Evolutionary conservation across 2,888 invertebrate genomes (phyloP), one percentile per base, ranked within the genome.

Genomic region (Xestia c-nigrum): DNA sequence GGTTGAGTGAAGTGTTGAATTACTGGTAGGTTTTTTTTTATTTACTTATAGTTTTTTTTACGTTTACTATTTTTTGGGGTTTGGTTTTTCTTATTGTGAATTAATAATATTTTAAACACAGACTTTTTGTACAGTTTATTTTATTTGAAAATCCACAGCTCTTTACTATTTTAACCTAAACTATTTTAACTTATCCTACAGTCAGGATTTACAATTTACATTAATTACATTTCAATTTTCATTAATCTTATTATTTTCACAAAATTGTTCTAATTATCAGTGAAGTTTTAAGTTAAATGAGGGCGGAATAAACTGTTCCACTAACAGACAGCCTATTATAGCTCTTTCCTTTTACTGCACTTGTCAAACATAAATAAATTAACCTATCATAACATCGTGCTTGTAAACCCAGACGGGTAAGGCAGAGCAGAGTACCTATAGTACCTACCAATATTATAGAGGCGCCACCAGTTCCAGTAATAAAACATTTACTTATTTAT

Each of bases 1-100:
- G 19, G 55, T 73, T 70, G 31, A 63, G 81, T 73, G 80, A 67
- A 72, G 81, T 82, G 74, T 64, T 71, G 38, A 9, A 21, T 67
- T 57, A 72, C 74, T 80, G 82, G 85, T 82, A 82, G 70, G 82
- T 85, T 71, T 52, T 38, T 10, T 10, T 19, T 46, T 21, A 14
- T 63, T 46, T 61, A 40, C 31, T 1, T n/a, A 14, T 9, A 9
- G 0, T 38, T 52, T 19, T 7, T 38, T n/a, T 65, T 6, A 31
- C 2, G 4, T 5, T 66, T 65, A 12, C 0, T 16, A 3, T 6
- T n/a, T 43, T 47, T 21, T 14, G 40, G 61, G 55, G 21, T 64
- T 52, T 81, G 0, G 19, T 52, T 9, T 9, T 5, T 0, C 21
- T 46, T 21, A 31, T 72, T 0, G 7, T 7, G 21, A 0, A 24